Evolutionary conservation across 30 jellyfish, hydroid and myxozoan genomes (phyloP), one percentile per base, ranked within the genome.

Genomic region (Chrysaora quinquecirrha): DNA sequence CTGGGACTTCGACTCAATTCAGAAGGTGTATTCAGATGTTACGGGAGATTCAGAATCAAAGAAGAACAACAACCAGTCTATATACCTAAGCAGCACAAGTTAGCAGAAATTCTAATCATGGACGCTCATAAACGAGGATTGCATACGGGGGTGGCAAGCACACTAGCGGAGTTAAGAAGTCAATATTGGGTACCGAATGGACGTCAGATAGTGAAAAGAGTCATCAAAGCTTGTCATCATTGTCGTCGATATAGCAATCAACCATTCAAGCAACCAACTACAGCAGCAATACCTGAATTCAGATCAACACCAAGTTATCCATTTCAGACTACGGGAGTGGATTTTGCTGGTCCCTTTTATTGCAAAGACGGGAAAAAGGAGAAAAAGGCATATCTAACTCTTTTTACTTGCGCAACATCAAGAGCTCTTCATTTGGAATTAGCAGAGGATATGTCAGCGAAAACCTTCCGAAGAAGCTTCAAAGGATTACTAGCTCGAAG

Each of bases 371-470:
- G n/a, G n/a, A n/a, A n/a, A n/a, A n/a, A n/a, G n/a, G 66, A 29
- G 11, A 60, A 60, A 22, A 60, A 60, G 23, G 32, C 33, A 9
- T 60, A 32, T 12, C 32, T 20, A n/a, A n/a, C n/a, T n/a, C n/a
- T n/a, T n/a, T n/a, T n/a, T n/a, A 28, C 79, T 12, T 66, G 79
- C 32, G 79, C 79, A 9, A 66, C 79, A 32, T 23, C 66, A 24
- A 20, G 79, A 32, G 79, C 79, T 7, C 18, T 66, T 9, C 79
- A 66, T 27, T 6, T 66, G 63, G 79, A 66, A 68, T 16, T 66
- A 3, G 79, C 25, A 9, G 14, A 29, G 11, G 79, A 66, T 66
- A 16, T 66, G 69, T 7, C 79, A 66, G 79, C 79, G 11, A 32
- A 66, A 29, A 19, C 79, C 12, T 66, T 66, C 66, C 4, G 63